These are phyloP conservation scores for Drosophila meridionalis DNA, from an alignment of 2,888 invertebrate species.

Conservation along the genomic window DNA sequence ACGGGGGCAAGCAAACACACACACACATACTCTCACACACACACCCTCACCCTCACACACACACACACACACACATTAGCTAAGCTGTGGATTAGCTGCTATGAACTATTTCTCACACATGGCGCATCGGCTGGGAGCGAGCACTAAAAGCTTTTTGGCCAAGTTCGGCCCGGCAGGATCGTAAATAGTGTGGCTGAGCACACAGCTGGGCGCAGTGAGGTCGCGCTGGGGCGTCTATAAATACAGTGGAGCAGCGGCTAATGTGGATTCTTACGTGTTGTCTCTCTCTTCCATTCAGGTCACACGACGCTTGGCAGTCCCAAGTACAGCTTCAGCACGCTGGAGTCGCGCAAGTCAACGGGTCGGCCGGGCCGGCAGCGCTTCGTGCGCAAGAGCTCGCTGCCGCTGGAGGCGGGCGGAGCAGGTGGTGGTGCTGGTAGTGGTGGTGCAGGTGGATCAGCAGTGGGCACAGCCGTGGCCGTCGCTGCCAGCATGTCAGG, in stretches of 20 bases:
- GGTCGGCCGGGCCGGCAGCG: conserved; percentile 82
- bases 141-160: conserved; percentile 57
- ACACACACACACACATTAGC: conserved; percentile 3
- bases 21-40: neutral
- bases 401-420: conserved; percentile 82
- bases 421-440: conserved; percentile 42
- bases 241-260: conserved; percentile 28
- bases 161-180: conserved; percentile 49
- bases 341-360: conserved; percentile 86
- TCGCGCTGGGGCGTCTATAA: conserved; percentile 35
- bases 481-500: conserved; percentile 49
- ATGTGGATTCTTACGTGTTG: conserved; percentile 17
- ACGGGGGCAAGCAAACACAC: conserved; percentile 38
- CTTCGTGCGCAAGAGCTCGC: conserved; percentile 86
- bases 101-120: conserved; percentile 59
- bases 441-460: conserved; percentile 30
- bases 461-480: neutral
- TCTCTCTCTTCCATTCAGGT: conserved; percentile 60
- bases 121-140: conserved; percentile 40
- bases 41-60: neutral
- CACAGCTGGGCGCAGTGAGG: conserved; percentile 54
- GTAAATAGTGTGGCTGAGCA: conserved; percentile 30
- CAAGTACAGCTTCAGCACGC: conserved; percentile 87
- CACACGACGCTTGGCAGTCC: conserved; percentile 85
- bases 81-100: conserved; percentile 54